Evolutionary conservation across 1,140 invertebrate species (phyloP).

Genomic region (Sesamia nonagrioides): DNA sequence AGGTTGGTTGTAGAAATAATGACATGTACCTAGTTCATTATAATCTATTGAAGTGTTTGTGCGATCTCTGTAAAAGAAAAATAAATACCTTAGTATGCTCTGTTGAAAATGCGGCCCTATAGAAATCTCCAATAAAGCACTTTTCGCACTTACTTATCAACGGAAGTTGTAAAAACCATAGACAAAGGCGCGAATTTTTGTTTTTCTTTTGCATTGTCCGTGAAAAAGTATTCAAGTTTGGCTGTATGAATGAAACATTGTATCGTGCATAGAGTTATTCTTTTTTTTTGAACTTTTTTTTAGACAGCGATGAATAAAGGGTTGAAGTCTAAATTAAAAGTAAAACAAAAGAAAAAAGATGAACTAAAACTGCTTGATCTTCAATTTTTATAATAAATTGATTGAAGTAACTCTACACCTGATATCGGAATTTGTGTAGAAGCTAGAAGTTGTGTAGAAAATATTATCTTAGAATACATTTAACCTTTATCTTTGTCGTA

Average conservation of each 20-base stretch:
- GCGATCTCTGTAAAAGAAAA: too few relatives aligned
- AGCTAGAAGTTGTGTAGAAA: too few relatives aligned
- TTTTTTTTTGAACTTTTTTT: neutral
- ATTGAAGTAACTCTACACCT: neutral
- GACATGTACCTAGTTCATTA: too few relatives aligned
- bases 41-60: too few relatives aligned
- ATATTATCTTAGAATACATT: neutral
- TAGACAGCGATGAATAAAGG: neutral
- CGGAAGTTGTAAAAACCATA: neutral
- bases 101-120: too few relatives aligned
- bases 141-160: neutral
- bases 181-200: neutral
- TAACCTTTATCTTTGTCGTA: neutral
- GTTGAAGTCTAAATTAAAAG: too few relatives aligned
- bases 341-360: too few relatives aligned
- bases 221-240: neutral
- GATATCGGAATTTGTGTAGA: neutral
- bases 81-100: too few relatives aligned
- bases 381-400: neutral
- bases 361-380: neutral
- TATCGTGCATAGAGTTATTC: neutral
- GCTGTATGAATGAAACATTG: conserved; percentile 2
- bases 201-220: neutral
- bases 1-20: too few relatives aligned
- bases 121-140: too few relatives aligned